Evolutionary conservation across 2,888 invertebrate species (phyloP).

Genomic region (Drosophila setosimentum): DNA sequence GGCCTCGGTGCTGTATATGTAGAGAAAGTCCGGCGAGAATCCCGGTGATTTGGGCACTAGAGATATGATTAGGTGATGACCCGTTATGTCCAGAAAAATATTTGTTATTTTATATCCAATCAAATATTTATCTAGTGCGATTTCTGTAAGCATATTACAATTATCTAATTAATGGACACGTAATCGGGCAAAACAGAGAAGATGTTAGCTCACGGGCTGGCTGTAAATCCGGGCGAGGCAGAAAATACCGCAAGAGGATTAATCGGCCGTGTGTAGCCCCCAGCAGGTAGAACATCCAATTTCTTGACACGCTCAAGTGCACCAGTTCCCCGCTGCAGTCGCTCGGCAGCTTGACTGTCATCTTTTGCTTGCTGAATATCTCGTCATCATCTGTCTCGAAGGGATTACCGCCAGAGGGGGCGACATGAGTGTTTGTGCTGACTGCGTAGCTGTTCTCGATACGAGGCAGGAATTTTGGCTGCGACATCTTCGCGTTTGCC

Average conservation of each 20-base stretch:
- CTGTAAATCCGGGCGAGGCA: constrained; percentile 90
- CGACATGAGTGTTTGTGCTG: constrained; percentile 33
- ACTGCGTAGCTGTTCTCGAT: constrained; percentile 28
- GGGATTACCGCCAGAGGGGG: constrained; percentile 54
- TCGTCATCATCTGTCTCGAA: constrained; percentile 87
- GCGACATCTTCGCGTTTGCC: constrained; percentile 59
- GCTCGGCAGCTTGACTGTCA: constrained; percentile 92
- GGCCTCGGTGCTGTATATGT: constrained; percentile 87
- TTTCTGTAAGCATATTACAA: constrained; percentile 63
- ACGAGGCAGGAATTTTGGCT: constrained; percentile 76
- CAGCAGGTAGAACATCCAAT: constrained; percentile 93
- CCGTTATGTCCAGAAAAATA: constrained; percentile 91
- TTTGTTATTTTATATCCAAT: constrained; percentile 82
- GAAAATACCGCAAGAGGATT: constrained; percentile 91
- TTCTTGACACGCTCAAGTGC: constrained; percentile 92
- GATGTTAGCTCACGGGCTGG: constrained; percentile 88
- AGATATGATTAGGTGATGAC: constrained; percentile 91
- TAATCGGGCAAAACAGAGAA: not conserved
- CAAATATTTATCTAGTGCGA: constrained; percentile 82
- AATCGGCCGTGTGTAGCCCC: constrained; percentile 89
- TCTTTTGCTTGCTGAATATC: constrained; percentile 94
- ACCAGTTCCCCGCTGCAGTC: constrained; percentile 87
- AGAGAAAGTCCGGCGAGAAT: constrained; percentile 90
- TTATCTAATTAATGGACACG: not conserved
- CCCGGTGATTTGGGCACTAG: constrained; percentile 87